These are phyloP conservation scores for Phycodurus eques DNA, from an alignment of 2,113 vertebrate genomes.

Conservation along the genomic window DNA sequence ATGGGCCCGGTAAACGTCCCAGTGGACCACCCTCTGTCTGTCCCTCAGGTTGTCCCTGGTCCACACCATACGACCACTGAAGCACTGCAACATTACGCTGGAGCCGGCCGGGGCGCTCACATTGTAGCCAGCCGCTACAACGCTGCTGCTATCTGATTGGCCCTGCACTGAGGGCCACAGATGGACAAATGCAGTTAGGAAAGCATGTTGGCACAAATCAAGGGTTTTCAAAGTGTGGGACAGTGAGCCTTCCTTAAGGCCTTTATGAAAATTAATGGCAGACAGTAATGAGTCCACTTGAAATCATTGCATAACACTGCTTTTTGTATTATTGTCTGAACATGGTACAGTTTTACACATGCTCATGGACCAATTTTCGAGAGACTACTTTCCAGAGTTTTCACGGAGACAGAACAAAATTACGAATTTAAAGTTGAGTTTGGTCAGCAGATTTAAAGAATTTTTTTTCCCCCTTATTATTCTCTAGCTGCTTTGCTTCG, in stretches of 20 bases:
- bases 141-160: conserved; percentile 73
- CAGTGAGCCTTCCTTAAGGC: neutral
- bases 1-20: conserved; percentile 78
- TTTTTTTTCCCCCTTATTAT: neutral
- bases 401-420: neutral
- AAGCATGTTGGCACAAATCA: neutral
- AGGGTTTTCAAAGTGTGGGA: neutral
- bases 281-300: neutral
- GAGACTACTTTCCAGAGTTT: neutral
- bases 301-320: neutral
- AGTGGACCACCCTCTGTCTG: conserved; percentile 92
- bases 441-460: neutral
- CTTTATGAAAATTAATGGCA: neutral
- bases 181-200: neutral
- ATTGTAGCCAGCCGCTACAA: conserved; percentile 80
- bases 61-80: conserved; percentile 93
- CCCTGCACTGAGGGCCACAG: conserved; percentile 46
- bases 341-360: neutral
- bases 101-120: conserved; percentile 76
- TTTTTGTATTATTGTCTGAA: neutral
- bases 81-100: conserved; percentile 79
- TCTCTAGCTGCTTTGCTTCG: neutral
- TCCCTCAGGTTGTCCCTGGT: conserved; percentile 86
- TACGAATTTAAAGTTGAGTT: neutral
- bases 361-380: neutral